Evolutionary conservation across 1,140 invertebrate genomes (phyloP).

Genomic region (Drosophila rhopaloa): DNA sequence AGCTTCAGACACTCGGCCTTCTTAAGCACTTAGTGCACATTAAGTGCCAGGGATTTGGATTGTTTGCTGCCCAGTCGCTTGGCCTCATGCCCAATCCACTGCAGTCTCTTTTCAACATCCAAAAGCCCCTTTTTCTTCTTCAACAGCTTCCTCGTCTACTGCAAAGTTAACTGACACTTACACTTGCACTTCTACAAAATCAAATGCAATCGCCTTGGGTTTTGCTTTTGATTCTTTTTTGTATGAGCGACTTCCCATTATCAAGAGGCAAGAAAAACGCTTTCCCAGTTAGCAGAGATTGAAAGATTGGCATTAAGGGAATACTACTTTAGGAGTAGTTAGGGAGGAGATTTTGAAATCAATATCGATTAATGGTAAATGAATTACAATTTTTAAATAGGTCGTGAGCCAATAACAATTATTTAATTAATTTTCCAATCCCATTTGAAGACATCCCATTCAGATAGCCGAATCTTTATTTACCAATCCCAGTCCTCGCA

Average conservation of each 20-base stretch:
- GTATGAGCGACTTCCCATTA: background rate
- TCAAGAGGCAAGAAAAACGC: constrained; percentile 19
- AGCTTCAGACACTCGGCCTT: constrained; percentile 49
- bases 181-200: constrained; percentile 53
- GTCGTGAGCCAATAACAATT: too few relatives aligned
- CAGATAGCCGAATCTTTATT: constrained; percentile 5
- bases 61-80: constrained; percentile 32
- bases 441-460: background rate
- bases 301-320: constrained; percentile 9
- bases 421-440: too few relatives aligned
- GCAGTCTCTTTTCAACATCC: constrained; percentile 12
- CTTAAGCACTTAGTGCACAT: constrained; percentile 64
- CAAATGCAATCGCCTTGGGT: constrained; percentile 47
- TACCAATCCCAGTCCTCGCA: constrained; percentile 19
- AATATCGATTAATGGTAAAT: background rate
- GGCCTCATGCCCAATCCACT: constrained; percentile 52
- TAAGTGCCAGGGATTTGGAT: constrained; percentile 57
- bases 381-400: too few relatives aligned
- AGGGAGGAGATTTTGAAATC: too few relatives aligned
- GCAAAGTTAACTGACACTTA: constrained; percentile 56
- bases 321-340: background rate
- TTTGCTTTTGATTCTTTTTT: constrained; percentile 13
- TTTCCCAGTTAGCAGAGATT: constrained; percentile 1
- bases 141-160: constrained; percentile 21
- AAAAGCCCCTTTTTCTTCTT: constrained; percentile 10